These are phyloP conservation scores for Drosophila affinis DNA, from an alignment of 2,888 invertebrate species.

Conservation along the genomic window DNA sequence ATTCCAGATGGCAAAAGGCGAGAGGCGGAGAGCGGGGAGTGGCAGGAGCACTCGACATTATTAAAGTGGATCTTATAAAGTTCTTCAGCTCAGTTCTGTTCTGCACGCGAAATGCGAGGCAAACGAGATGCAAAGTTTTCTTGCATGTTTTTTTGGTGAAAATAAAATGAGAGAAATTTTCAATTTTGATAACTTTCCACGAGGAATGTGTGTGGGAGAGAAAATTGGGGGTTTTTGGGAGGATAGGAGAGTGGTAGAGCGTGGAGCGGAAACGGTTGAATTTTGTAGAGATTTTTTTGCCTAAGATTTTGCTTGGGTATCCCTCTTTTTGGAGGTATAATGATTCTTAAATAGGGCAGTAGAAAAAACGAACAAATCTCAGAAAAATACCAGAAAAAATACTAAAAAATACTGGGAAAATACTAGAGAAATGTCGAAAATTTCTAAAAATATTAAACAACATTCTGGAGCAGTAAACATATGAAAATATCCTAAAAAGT, in stretches of 20 bases:
- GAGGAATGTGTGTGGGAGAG: conserved; percentile 3
- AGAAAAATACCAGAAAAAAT: too few species aligned
- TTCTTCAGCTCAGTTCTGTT: conserved; percentile 64
- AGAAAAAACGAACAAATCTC: too few species aligned
- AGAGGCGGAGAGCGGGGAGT: not conserved
- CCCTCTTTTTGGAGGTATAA: not conserved
- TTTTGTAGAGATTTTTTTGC: conserved; percentile 54
- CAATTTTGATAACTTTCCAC: conserved; percentile 77
- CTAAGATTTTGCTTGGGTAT: conserved; percentile 57
- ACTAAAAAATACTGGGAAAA: too few species aligned
- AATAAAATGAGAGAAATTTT: conserved; percentile 63
- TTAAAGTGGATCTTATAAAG: conserved; percentile 76
- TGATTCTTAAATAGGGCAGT: not conserved
- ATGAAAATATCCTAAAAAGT: too few species aligned
- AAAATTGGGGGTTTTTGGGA: not conserved
- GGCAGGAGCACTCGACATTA: conserved; percentile 74
- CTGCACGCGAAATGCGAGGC: conserved; percentile 42
- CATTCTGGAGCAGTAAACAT: too few species aligned
- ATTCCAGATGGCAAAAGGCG: not conserved
- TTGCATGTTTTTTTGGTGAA: not conserved
- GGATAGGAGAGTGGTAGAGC: conserved; percentile 2
- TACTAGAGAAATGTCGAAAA: too few species aligned
- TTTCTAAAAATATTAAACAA: too few species aligned
- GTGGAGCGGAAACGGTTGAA: conserved; percentile 58
- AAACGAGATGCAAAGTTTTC: conserved; percentile 65